Evolutionary conservation across 2,888 invertebrate species (phyloP).

Genomic region (Odontocolon sp.): DNA sequence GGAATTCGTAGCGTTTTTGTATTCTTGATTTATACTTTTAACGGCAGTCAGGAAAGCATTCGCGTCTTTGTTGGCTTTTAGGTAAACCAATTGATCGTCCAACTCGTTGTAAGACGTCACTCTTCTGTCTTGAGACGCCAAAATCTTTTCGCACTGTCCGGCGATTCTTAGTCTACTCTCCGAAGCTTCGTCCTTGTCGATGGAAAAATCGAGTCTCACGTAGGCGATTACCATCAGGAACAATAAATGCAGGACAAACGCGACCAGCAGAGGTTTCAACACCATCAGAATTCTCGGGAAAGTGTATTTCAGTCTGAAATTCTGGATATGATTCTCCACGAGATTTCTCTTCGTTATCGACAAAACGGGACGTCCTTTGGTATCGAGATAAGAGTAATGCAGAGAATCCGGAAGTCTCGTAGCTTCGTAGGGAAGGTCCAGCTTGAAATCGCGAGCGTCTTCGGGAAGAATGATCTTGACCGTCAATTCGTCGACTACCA

Average conservation of each 20-base stretch:
- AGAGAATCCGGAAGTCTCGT: constrained; percentile 88
- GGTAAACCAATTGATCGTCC: constrained; percentile 84
- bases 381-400: constrained; percentile 97
- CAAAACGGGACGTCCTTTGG: constrained; percentile 95
- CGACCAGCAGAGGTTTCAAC: constrained; percentile 95
- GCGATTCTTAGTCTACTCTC: constrained; percentile 81
- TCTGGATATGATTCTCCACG: constrained; percentile 98
- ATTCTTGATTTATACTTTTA: constrained; percentile 84
- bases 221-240: constrained; percentile 96
- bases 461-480: constrained; percentile 97
- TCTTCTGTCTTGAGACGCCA: constrained; percentile 84
- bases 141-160: constrained; percentile 83
- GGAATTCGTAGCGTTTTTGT: constrained; percentile 83
- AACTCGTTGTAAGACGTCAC: constrained; percentile 84
- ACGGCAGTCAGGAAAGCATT: constrained; percentile 80
- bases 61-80: constrained; percentile 84
- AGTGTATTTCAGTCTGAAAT: constrained; percentile 94
- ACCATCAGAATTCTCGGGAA: constrained; percentile 93
- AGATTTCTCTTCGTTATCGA: constrained; percentile 91
- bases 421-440: constrained; percentile 91
- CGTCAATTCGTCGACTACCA: constrained; percentile 94
- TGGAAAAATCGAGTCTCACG: constrained; percentile 97
- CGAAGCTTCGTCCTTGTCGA: constrained; percentile 86
- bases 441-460: constrained; percentile 90
- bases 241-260: constrained; percentile 92